Base-by-base conservation (phyloP, 2,888 invertebrate species). In the Polyommatus iphigenia region DNA sequence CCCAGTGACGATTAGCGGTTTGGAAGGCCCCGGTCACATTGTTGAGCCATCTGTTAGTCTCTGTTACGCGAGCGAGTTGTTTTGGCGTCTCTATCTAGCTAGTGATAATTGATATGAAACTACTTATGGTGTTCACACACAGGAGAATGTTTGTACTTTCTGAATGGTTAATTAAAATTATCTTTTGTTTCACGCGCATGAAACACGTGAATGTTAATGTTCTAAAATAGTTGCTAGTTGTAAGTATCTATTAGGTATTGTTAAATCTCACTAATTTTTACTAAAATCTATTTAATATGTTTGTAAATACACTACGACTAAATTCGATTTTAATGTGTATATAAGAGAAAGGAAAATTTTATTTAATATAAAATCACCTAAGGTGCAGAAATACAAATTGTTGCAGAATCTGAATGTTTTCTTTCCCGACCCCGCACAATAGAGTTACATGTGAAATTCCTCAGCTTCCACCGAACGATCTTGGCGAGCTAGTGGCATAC, bases 231-330 rank as follows among this genome's bases (percentile, higher is more conserved):
- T 83, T 75, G 84, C 18, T 92, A 92, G 89, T 87, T 83, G 79
- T 91, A 92, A 91, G 89, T 82, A 81, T 82, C 79, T 82, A 79
- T 79, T 82, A 72, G 88, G 90, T 93, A 93, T 93, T 93, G 94
- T 94, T 94, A 94, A 92, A 93, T 91, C 90, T 92, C 94, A 93
- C 93, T 93, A 93, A 93, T 93, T 91, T 93, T 94, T 94, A 94
- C 94, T 94, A 94, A 94, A 94, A 94, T 92, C 91, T 93, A 93
- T 93, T 94, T 91, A 93, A 93, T 94, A 93, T 94, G 94, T 94
- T 94, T 94, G 94, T 94, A 94, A 94, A 94, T 94, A 94, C 94
- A 94, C 94, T 91, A 89, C 87, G 89, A 93, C 92, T 91, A 94
- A 91, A 93, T 92, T 94, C 92, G 88, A 88, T 92, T 93, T 91